phyloP scores from a whole-genome alignment of 2,797 vertebrate species.

The Pseudochirops corinnae region DNA sequence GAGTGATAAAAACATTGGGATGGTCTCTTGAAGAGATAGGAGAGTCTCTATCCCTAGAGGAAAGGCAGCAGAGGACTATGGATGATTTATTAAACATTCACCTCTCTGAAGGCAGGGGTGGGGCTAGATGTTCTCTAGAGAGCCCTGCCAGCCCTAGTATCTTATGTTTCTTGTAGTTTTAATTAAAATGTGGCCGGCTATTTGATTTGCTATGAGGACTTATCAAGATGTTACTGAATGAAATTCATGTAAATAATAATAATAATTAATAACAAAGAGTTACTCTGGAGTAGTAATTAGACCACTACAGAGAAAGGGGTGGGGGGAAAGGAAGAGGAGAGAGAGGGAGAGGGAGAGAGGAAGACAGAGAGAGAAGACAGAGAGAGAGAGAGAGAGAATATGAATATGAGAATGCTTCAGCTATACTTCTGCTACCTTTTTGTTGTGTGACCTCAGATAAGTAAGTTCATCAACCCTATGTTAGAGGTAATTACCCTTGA shows the following conservation, averaged over 20 bases:
- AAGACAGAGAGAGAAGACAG: not conserved
- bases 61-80: not conserved
- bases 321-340: not conserved
- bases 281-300: conserved; percentile 29
- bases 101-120: not conserved
- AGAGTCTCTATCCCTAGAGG: conserved; percentile 8
- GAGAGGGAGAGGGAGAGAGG: not conserved
- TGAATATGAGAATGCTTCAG: not conserved
- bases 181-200: not conserved
- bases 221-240: conserved; percentile 1
- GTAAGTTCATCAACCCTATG: conserved; percentile 40
- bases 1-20: conserved; percentile 6
- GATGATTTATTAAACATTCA: not conserved
- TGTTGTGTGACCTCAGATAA: not conserved
- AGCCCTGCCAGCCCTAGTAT: not conserved
- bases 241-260: not conserved
- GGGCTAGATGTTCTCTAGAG: not conserved
- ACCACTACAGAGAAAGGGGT: not conserved
- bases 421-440: not conserved
- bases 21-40: not conserved
- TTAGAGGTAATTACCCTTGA: not conserved
- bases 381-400: not conserved
- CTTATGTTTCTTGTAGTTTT: not conserved
- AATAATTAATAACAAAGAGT: conserved; percentile 24
- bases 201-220: conserved; percentile 5